Evolutionary conservation across 2,888 invertebrate genomes (phyloP).

Genomic region (Drosophila sordidapex): DNA sequence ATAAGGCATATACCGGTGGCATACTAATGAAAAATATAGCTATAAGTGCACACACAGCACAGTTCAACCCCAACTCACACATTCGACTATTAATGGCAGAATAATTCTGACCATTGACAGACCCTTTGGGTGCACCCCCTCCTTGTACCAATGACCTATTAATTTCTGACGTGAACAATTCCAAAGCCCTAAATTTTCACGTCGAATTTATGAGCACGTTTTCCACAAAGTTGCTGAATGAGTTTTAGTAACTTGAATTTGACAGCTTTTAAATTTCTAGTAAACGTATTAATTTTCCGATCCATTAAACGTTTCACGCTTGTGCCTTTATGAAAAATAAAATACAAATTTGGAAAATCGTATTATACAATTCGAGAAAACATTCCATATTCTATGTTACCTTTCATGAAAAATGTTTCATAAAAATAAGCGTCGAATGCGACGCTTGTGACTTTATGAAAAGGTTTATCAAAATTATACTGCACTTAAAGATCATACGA

Average conservation of each 20-base stretch:
- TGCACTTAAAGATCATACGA: neutral
- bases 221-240: constrained; percentile 20
- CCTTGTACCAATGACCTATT: constrained; percentile 67
- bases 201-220: constrained; percentile 25
- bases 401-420: neutral
- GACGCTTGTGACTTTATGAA: neutral
- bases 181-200: constrained; percentile 34
- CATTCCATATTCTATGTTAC: neutral
- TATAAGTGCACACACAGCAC: constrained; percentile 35
- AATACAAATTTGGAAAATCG: neutral
- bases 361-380: neutral
- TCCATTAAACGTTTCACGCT: neutral
- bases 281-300: neutral
- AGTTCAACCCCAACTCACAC: constrained; percentile 8
- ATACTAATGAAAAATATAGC: constrained; percentile 61
- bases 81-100: constrained; percentile 50
- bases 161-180: constrained; percentile 57
- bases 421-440: too few relatives aligned
- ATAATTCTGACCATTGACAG: constrained; percentile 43
- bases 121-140: constrained; percentile 8
- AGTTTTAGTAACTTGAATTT: constrained; percentile 17
- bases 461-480: neutral
- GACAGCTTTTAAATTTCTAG: constrained; percentile 23
- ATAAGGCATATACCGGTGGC: constrained; percentile 19
- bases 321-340: neutral